Evolutionary conservation across 2,888 invertebrate genomes (phyloP).

Genomic region (Drosophila siamana): DNA sequence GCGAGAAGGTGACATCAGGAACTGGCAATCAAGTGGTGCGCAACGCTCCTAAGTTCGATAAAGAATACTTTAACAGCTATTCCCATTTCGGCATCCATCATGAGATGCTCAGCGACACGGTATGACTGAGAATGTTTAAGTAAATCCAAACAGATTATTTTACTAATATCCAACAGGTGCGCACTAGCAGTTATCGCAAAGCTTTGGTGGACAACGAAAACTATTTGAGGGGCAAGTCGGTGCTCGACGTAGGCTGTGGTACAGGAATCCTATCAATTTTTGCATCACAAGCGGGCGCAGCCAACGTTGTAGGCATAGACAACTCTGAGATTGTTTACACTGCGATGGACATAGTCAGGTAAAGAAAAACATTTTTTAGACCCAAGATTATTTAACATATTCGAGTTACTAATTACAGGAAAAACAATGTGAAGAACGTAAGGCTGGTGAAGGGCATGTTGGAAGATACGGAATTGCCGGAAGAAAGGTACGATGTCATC

Average conservation of each 20-base stretch:
- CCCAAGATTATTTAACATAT: neutral
- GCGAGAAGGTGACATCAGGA: conserved; percentile 3
- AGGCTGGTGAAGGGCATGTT: conserved; percentile 93
- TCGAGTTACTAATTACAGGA: conserved; percentile 63
- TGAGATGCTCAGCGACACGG: conserved; percentile 95
- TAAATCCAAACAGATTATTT: neutral
- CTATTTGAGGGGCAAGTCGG: conserved; percentile 89
- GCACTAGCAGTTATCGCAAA: conserved; percentile 94
- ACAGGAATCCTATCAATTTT: conserved; percentile 99
- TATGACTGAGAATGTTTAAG: neutral
- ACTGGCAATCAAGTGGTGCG: conserved; percentile 76
- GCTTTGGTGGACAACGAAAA: conserved; percentile 92
- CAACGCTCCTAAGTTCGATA: conserved; percentile 86
- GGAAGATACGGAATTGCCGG: conserved; percentile 92
- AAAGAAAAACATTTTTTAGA: conserved; percentile 48
- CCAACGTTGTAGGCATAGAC: conserved; percentile 96
- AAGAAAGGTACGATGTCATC: conserved; percentile 94
- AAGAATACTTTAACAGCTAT: conserved; percentile 93
- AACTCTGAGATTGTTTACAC: conserved; percentile 98
- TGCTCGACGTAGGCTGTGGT: conserved; percentile 98
- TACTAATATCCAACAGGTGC: conserved; percentile 84
- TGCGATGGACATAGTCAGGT: conserved; percentile 97
- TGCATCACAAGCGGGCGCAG: conserved; percentile 97
- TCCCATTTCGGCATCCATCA: conserved; percentile 96
- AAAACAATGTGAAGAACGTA: conserved; percentile 87